Conservation (phyloP, 1,140 invertebrate species). For the Lordiphosa clarofinis region DNA sequence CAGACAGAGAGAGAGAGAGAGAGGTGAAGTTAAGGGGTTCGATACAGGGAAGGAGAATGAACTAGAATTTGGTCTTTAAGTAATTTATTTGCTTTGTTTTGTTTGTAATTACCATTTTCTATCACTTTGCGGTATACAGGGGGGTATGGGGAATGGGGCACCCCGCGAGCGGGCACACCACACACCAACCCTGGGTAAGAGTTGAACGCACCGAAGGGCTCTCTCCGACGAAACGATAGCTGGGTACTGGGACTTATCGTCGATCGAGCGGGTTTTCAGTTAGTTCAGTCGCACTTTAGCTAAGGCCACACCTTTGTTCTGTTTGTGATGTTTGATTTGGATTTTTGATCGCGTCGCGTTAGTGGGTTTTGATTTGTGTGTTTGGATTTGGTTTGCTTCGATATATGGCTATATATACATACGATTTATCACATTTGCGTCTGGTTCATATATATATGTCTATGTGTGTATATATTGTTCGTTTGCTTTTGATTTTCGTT, state of each 20-base stretch:
- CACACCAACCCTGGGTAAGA: slow-evolving; percentile 36
- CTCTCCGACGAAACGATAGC: neutral
- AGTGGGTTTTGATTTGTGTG: slow-evolving; percentile 35
- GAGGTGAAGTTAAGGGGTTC: slow-evolving; percentile 13
- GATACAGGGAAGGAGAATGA: slow-evolving; percentile 18
- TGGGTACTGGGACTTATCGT: neutral
- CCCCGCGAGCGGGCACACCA: slow-evolving; percentile 60
- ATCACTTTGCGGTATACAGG: slow-evolving; percentile 69
- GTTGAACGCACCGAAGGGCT: slow-evolving; percentile 23
- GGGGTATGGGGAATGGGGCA: slow-evolving; percentile 65
- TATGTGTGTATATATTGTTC: slow-evolving; percentile 15
- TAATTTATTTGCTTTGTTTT: slow-evolving; percentile 59
- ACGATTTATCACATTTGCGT: slow-evolving; percentile 65
- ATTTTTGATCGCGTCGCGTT: slow-evolving; percentile 33
- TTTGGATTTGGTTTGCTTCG: slow-evolving; percentile 55
- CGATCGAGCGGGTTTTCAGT: too few species aligned
- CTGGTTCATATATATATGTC: slow-evolving; percentile 42
- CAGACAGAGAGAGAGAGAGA: slow-evolving; percentile 23
- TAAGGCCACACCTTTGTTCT: slow-evolving; percentile 65
- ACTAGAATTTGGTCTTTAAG: slow-evolving; percentile 19
- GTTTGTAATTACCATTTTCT: slow-evolving; percentile 79
- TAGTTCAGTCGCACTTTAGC: slow-evolving; percentile 64
- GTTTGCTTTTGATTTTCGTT: slow-evolving; percentile 10
- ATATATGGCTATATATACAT: slow-evolving; percentile 71
- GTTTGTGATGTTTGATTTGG: slow-evolving; percentile 13